phyloP scores from a whole-genome alignment of 2,888 invertebrate species.

The Eupithecia subumbrata region DNA sequence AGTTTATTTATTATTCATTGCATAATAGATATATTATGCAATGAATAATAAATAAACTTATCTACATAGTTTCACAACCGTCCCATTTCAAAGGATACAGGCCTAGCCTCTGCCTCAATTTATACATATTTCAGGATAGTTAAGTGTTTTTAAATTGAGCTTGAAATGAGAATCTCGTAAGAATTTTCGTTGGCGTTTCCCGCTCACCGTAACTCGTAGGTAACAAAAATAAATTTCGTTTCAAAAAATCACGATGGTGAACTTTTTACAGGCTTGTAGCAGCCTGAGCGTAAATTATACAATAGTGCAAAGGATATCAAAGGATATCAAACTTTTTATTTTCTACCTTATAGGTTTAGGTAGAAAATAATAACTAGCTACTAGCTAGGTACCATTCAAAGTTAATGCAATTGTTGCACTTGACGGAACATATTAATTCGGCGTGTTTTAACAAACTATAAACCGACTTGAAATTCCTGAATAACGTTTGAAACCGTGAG shows the following conservation, averaged over 20 bases:
- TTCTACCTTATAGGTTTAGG: too few relatives aligned
- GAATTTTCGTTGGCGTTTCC: slow-evolving; percentile 55
- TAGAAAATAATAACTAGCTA: too few relatives aligned
- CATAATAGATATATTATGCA: too few relatives aligned
- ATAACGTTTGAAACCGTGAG: too few relatives aligned
- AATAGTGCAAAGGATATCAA: not conserved
- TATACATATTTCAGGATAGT: slow-evolving; percentile 17
- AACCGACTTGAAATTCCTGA: too few relatives aligned
- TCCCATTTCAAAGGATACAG: not conserved
- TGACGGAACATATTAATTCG: too few relatives aligned
- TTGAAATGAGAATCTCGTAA: slow-evolving; percentile 73
- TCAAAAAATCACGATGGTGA: slow-evolving; percentile 22
- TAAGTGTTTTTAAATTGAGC: slow-evolving; percentile 68
- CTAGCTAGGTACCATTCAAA: too few relatives aligned
- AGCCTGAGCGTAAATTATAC: not conserved
- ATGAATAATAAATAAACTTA: too few relatives aligned
- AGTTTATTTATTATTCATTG: too few relatives aligned
- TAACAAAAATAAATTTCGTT: slow-evolving; percentile 74
- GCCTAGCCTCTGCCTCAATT: too few relatives aligned
- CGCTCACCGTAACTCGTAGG: slow-evolving; percentile 50
- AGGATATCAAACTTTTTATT: not conserved
- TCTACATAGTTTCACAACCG: not conserved
- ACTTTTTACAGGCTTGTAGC: not conserved
- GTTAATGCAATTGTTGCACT: too few relatives aligned
- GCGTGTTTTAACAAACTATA: too few relatives aligned